Percentiles rank a stretch among this genome's conserved stretches.
These are phyloP conservation scores for Plagodis dolabraria DNA, from an alignment of 2,888 invertebrate genomes.

Conservation along the genomic window DNA sequence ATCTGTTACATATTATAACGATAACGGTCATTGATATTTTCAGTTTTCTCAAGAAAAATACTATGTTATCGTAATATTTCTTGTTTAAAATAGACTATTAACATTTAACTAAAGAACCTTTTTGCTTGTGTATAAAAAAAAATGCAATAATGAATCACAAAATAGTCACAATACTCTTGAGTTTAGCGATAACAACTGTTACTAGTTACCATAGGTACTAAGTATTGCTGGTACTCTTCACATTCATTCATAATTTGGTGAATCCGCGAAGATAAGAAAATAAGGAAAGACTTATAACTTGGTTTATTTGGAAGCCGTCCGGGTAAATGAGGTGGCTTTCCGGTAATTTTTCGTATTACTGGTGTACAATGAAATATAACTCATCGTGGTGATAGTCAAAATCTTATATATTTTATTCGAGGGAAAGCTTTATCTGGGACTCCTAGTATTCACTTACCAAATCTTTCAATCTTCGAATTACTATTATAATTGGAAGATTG, in stretches of 20 bases:
- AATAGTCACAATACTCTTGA: constrained; percentile 16
- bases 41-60: not conserved
- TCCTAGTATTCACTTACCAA: no score
- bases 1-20: constrained; percentile 3
- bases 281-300: constrained; percentile 29
- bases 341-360: not conserved
- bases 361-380: no score
- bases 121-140: not conserved
- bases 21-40: constrained; percentile 11
- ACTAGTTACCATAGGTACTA: constrained; percentile 33
- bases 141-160: constrained; percentile 21
- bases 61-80: not conserved
- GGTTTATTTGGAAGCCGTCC: not conserved
- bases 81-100: not conserved
- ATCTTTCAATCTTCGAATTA: no score
- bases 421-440: no score
- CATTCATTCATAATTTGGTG: constrained; percentile 43
- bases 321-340: not conserved
- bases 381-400: no score
- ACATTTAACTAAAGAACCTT: constrained; percentile 5
- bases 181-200: constrained; percentile 24
- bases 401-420: no score
- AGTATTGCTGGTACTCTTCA: constrained; percentile 34
- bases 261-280: constrained; percentile 35
- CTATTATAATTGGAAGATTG: no score